phyloP scores from a whole-genome alignment of 2,797 vertebrate species.

The Sorex maritimensis region DNA sequence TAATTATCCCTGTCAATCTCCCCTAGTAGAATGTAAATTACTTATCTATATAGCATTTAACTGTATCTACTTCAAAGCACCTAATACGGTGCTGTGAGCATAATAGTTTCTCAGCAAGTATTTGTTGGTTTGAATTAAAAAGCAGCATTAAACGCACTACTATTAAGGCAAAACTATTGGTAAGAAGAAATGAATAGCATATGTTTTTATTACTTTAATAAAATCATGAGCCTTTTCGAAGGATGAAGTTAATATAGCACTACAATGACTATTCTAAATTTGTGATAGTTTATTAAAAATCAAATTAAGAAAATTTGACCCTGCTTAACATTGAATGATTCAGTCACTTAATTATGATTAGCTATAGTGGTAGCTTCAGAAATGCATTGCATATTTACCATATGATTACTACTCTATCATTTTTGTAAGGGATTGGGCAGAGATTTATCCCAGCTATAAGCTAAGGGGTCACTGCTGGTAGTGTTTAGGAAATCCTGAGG shows the following conservation, averaged over 20 bases:
- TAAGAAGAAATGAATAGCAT: constrained; percentile 22
- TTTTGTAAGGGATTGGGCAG: too few relatives aligned
- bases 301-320: background rate
- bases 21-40: constrained; percentile 45
- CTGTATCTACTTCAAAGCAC: constrained; percentile 35
- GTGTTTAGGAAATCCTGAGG: too few relatives aligned
- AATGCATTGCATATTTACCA: background rate
- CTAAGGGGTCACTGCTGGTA: too few relatives aligned
- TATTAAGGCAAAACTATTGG: constrained; percentile 30
- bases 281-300: background rate
- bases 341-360: background rate
- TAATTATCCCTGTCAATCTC: constrained; percentile 13
- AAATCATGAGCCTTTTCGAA: background rate
- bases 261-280: constrained; percentile 27
- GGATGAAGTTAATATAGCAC: background rate
- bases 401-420: background rate
- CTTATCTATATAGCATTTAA: background rate
- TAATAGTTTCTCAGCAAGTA: constrained; percentile 40
- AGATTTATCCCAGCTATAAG: too few relatives aligned
- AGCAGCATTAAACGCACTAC: background rate
- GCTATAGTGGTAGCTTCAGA: background rate
- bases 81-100: background rate
- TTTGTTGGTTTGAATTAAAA: constrained; percentile 46
- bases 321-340: constrained; percentile 49
- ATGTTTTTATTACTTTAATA: constrained; percentile 57